These are phyloP conservation scores for Narcine bancroftii DNA, from an alignment of 2,113 vertebrate species.

Conservation along the genomic window DNA sequence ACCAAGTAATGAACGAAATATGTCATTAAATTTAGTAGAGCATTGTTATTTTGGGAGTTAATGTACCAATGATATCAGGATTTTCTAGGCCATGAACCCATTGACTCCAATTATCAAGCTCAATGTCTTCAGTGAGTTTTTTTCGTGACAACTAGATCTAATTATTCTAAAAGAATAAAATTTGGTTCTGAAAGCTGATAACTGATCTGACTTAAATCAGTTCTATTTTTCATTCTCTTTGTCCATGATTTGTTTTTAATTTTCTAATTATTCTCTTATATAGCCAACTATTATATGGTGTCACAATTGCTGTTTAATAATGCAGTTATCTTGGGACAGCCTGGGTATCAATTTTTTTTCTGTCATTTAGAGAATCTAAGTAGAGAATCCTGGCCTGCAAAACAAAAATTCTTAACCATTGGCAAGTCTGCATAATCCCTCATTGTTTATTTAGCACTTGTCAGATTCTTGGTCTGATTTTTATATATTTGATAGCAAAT, in stretches of 20 bases:
- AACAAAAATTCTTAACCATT: not conserved
- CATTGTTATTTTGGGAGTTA: not conserved
- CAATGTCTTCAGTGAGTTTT: not conserved
- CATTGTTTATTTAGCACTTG: not conserved
- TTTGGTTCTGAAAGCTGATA: not conserved
- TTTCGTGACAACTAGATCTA: not conserved
- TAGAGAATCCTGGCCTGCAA: no score
- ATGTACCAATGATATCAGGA: not conserved
- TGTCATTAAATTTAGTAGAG: not conserved
- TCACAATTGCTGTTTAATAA: not conserved
- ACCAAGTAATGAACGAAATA: not conserved
- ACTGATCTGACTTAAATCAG: not conserved
- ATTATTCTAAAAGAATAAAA: not conserved
- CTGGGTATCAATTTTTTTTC: not conserved
- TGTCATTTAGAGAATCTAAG: no score
- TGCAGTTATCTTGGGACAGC: not conserved
- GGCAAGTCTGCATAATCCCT: not conserved
- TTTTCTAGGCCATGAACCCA: not conserved
- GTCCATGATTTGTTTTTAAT: not conserved
- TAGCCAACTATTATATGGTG: not conserved
- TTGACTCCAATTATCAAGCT: not conserved
- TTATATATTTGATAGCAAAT: not conserved
- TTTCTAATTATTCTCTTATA: not conserved
- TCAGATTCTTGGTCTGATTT: no score
- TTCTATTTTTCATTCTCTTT: not conserved